phyloP scores from a whole-genome alignment of 1,140 invertebrate genomes.

The Plectrocnemia conspersa region DNA sequence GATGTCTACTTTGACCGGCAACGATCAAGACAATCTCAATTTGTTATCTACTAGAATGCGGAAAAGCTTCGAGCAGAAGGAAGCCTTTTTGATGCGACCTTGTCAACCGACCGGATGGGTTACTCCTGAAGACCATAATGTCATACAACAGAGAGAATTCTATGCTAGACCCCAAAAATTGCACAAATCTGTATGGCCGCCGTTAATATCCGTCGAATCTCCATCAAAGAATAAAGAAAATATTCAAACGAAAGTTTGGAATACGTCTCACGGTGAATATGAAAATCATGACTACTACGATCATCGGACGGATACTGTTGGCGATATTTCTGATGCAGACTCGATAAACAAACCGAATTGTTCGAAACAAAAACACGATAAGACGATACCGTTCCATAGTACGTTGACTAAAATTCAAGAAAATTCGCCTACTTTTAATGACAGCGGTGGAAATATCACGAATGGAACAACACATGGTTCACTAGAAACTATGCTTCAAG shows the following conservation, averaged over 20 bases:
- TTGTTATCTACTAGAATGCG: slow-evolving; percentile 65
- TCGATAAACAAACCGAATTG: slow-evolving; percentile 32
- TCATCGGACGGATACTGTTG: slow-evolving; percentile 27
- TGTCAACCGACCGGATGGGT: slow-evolving; percentile 61
- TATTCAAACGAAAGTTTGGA: slow-evolving; percentile 15
- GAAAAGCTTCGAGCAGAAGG: slow-evolving; percentile 80
- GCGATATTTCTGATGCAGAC: slow-evolving; percentile 29
- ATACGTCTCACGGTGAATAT: slow-evolving; percentile 19
- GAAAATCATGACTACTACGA: slow-evolving; percentile 27
- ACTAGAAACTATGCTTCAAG: slow-evolving; percentile 39
- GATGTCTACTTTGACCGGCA: slow-evolving; percentile 60
- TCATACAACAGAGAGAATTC: slow-evolving; percentile 63
- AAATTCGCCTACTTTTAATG: slow-evolving; percentile 49
- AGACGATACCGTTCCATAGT: slow-evolving; percentile 54
- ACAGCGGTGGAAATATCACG: slow-evolving; percentile 41
- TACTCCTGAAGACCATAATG: slow-evolving; percentile 43
- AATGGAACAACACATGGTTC: slow-evolving; percentile 43
- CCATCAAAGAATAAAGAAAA: slow-evolving; percentile 30
- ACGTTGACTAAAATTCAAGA: slow-evolving; percentile 62
- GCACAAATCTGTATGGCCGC: slow-evolving; percentile 69
- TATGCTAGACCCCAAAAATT: slow-evolving; percentile 72
- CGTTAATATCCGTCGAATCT: slow-evolving; percentile 44
- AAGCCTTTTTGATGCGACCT: slow-evolving; percentile 76
- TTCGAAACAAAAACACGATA: slow-evolving; percentile 47
- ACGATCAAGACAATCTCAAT: slow-evolving; percentile 62